Evolutionary conservation across 30 jellyfish, hydroid and myxozoan genomes (phyloP).

Genomic region (Sanderia malayensis): DNA sequence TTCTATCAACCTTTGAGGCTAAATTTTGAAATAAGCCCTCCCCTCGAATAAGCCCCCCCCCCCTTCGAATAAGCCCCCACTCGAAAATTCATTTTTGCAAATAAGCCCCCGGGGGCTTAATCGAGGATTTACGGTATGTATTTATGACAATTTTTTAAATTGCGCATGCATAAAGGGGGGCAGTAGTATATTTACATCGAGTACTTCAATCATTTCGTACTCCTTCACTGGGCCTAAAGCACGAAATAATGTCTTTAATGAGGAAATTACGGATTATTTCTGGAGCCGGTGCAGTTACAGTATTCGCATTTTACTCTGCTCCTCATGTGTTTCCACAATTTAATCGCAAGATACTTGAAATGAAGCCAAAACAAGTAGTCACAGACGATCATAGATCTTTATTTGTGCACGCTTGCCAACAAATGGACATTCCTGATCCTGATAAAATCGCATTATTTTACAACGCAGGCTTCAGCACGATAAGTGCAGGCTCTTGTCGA

Average conservation of each 20-base stretch:
- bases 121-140: too few relatives aligned
- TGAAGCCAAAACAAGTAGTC: constrained; percentile 17
- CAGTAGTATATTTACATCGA: too few relatives aligned
- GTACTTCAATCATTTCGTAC: too few relatives aligned
- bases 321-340: constrained; percentile 77
- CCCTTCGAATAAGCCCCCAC: too few relatives aligned
- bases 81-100: too few relatives aligned
- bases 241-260: not conserved
- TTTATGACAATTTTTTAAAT: too few relatives aligned
- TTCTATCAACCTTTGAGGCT: too few relatives aligned
- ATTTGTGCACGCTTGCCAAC: constrained; percentile 52
- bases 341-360: constrained; percentile 15
- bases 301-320: constrained; percentile 55
- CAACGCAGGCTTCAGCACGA: constrained; percentile 56
- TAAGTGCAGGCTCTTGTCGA: constrained; percentile 75
- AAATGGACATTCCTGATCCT: constrained; percentile 46
- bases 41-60: too few relatives aligned
- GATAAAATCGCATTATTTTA: constrained; percentile 23
- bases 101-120: too few relatives aligned
- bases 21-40: too few relatives aligned
- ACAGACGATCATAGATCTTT: constrained; percentile 26
- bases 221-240: too few relatives aligned
- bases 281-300: constrained; percentile 48
- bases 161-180: too few relatives aligned
- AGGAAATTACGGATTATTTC: constrained; percentile 20